Percentiles rank a stretch among this genome's conserved stretches.
Conservation (phyloP, 2,113 vertebrate species). For the Spea multiplicata region DNA sequence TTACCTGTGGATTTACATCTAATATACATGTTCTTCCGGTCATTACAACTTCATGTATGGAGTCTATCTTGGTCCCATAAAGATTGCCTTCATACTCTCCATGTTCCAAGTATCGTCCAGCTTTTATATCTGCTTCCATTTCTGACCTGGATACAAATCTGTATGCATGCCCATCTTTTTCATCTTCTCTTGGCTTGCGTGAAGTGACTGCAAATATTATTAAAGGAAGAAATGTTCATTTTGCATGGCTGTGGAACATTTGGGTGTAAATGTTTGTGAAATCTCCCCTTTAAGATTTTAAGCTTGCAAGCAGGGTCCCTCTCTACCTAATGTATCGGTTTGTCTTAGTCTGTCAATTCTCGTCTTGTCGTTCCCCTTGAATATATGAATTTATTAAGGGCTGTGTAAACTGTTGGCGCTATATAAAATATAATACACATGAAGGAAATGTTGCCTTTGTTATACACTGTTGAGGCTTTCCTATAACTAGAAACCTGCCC, state of each 20-base stretch:
- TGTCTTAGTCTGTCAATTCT: too few relatives aligned
- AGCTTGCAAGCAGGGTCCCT: too few relatives aligned
- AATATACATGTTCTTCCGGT: conserved; percentile 91
- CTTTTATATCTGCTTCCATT: conserved; percentile 93
- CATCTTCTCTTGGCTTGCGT: conserved; percentile 87
- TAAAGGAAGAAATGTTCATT: neutral
- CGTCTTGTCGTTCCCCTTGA: too few relatives aligned
- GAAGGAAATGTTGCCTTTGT: too few relatives aligned
- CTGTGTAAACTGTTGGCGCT: too few relatives aligned
- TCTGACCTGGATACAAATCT: conserved; percentile 84
- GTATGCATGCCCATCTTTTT: conserved; percentile 90
- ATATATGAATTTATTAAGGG: too few relatives aligned
- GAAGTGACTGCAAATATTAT: conserved; percentile 79
- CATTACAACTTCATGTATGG: conserved; percentile 90
- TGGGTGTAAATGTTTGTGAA: too few relatives aligned
- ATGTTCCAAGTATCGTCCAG: conserved; percentile 89
- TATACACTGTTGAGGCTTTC: too few relatives aligned
- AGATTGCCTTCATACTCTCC: conserved; percentile 97
- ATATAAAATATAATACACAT: too few relatives aligned
- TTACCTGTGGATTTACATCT: conserved; percentile 95
- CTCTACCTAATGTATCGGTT: too few relatives aligned
- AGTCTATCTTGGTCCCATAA: conserved; percentile 96
- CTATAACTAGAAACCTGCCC: too few relatives aligned
- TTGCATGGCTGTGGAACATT: neutral
- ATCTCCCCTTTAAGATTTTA: too few relatives aligned